These are phyloP conservation scores for Plestiodon gilberti DNA, from an alignment of 2,113 vertebrate genomes.

Conservation along the genomic window DNA sequence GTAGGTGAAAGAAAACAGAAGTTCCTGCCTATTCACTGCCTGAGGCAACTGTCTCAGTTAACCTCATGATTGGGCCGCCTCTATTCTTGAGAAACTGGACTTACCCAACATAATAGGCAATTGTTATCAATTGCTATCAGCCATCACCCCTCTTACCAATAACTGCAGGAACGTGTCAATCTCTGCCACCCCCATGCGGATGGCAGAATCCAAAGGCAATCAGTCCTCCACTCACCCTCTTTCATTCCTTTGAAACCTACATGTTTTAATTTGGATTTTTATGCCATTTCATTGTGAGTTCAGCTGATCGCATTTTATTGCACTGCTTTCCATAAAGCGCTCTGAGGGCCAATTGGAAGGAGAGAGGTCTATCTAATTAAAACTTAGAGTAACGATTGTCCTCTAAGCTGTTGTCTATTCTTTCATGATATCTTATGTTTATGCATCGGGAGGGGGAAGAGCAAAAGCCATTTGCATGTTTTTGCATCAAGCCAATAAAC, in stretches of 20 bases:
- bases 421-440: neutral
- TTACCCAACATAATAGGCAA: too few species aligned
- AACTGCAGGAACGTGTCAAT: neutral
- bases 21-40: too few species aligned
- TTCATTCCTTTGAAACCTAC: neutral
- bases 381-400: neutral
- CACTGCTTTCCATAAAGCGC: neutral
- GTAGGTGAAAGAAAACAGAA: too few species aligned
- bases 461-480: too few species aligned
- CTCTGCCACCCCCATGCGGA: neutral
- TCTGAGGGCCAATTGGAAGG: neutral
- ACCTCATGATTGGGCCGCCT: too few species aligned
- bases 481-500: neutral
- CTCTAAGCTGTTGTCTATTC: neutral
- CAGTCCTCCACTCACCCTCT: neutral
- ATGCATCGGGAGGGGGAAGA: neutral
- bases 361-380: neutral
- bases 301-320: neutral
- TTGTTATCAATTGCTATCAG: too few species aligned
- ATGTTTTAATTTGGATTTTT: neutral
- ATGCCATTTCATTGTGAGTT: neutral
- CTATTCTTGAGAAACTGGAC: too few species aligned
- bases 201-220: neutral
- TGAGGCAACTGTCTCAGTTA: too few species aligned
- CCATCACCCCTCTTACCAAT: neutral